Evolutionary conservation across 2,113 vertebrate genomes (phyloP).

Genomic region (Meleagris gallopavo): DNA sequence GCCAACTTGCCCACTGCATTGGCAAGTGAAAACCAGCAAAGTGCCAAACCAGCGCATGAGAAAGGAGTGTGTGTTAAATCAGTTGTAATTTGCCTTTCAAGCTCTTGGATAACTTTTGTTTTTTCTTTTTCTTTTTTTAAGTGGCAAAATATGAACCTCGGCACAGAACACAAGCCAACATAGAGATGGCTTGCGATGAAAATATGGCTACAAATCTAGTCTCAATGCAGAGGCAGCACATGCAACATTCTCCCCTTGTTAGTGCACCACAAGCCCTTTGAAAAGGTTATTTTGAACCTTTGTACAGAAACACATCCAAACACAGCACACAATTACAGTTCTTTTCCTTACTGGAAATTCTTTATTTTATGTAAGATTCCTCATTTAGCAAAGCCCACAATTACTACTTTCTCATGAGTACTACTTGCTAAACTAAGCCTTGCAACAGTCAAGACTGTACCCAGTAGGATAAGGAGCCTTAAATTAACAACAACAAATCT

Average conservation of each 20-base stretch:
- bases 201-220: neutral
- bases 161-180: neutral
- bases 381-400: accelerated
- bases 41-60: neutral
- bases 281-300: neutral
- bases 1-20: neutral
- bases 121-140: neutral
- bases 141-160: neutral
- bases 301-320: neutral
- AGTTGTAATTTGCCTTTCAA: neutral
- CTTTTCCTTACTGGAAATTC: neutral
- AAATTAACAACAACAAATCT: conserved; percentile 66
- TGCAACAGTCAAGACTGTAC: neutral
- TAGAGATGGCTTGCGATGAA: neutral
- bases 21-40: neutral
- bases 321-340: neutral
- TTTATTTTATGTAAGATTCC: neutral
- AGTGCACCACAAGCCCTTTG: neutral
- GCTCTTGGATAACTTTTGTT: neutral
- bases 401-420: neutral
- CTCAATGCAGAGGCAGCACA: neutral
- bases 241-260: neutral
- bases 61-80: neutral
- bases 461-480: conserved; percentile 16
- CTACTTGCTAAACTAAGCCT: neutral